phyloP scores from a whole-genome alignment of 2,113 vertebrate species.

The Poeciliopsis turrubarensis region DNA sequence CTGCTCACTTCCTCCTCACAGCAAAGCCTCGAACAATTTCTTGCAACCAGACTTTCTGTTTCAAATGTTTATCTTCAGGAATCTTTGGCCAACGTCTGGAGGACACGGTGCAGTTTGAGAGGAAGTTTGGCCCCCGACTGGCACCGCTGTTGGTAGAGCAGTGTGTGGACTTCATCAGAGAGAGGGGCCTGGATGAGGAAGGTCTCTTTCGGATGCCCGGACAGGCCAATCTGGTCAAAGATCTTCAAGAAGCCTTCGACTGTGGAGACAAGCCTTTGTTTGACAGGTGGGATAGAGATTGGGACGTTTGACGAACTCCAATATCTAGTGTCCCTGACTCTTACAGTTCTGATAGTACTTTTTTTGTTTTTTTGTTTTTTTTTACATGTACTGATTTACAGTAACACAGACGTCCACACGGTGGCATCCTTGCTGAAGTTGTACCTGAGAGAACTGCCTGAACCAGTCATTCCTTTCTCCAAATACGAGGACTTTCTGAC shows the following conservation, averaged over 20 bases:
- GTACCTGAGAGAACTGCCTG: conserved; percentile 94
- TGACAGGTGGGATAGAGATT: conserved; percentile 82
- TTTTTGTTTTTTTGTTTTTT: no score
- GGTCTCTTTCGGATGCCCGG: conserved; percentile 95
- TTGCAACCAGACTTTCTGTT: neutral
- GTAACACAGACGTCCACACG: conserved; percentile 95
- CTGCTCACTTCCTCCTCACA: neutral
- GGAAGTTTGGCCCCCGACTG: conserved; percentile 86
- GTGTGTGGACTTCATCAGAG: conserved; percentile 95
- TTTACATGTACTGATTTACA: conserved; percentile 55
- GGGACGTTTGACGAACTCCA: no score
- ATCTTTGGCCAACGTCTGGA: conserved; percentile 94
- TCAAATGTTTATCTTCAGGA: conserved; percentile 74
- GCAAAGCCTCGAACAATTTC: neutral
- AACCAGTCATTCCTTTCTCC: conserved; percentile 94
- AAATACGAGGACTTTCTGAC: conserved; percentile 95
- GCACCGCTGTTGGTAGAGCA: conserved; percentile 93
- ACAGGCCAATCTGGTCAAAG: conserved; percentile 94
- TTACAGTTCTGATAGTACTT: neutral
- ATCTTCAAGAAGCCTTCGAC: conserved; percentile 94
- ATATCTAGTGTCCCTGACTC: no score
- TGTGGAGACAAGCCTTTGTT: conserved; percentile 94
- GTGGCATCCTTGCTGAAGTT: conserved; percentile 96
- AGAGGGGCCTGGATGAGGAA: conserved; percentile 90
- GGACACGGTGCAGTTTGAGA: conserved; percentile 89